Evolutionary conservation across 2,888 invertebrate genomes (phyloP), one percentile per base, ranked within the genome.

Genomic region (Tethea ocularis): DNA sequence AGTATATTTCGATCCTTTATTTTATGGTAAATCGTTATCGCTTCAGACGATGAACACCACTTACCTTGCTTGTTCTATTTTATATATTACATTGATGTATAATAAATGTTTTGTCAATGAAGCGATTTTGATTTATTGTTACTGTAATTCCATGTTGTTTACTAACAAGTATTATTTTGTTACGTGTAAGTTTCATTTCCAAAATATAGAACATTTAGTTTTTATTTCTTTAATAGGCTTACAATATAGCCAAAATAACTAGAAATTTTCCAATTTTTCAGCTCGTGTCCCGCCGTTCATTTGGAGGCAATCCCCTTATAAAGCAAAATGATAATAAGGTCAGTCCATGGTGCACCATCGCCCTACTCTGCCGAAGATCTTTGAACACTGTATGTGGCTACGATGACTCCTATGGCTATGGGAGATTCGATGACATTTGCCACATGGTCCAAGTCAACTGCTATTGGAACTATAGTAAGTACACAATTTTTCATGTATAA

Each of bases 401-500:
- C 51, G 89, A 91, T 62, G 85, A 87, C 26, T 78, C 68, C 0
- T 87, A 82, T 57, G 89, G 89, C 6, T 84, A 80, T 53, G 87
- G 82, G 1, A 84, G 75, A 65, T 89, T 91, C 62, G 83, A 86
- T 41, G 84, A 89, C 38, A 57, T 87, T 10, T 91, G 89, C 57
- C 89, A 90, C 59, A 80, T 91, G 84, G 59, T 89, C 10, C 78
- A 83, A 60, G 84, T 87, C 1, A 89, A 91, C 62, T 90, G 90
- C 61, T 87, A 84, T 69, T 88, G 84, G 84, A 84, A 84, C 61
- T 86, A 84, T 55, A 84, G 88, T 88, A 73, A 83, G 87, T 82
- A 33, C 13, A 11, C 1, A 5, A 13, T 7, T 11, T 0, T 2
- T 2, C 2, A 1, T 13, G 7, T 33, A n/a, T 33, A 13, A 13